Conservation (phyloP, 1,140 invertebrate species). For the Pararge aegeria region DNA sequence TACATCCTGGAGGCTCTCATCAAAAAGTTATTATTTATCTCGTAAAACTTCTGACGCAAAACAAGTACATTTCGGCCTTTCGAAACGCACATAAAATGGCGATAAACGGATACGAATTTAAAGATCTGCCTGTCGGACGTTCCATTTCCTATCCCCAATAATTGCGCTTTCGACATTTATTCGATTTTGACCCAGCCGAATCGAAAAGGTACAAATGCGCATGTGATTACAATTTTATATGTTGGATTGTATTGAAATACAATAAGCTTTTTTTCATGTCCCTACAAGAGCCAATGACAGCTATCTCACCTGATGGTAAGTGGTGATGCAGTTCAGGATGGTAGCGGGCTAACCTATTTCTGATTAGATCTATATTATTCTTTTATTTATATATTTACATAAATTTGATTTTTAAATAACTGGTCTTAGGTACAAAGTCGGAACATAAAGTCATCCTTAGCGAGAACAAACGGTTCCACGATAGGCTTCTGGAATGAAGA, state of each 20-base stretch:
- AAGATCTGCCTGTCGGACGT: constrained; percentile 21
- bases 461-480: no score
- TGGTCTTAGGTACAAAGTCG: no score
- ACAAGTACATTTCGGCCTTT: constrained; percentile 46
- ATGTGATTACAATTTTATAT: not conserved
- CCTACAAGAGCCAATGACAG: no score
- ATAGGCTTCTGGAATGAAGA: no score
- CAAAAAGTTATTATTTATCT: constrained; percentile 53
- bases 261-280: no score
- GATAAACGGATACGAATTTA: constrained; percentile 35
- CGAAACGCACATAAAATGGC: constrained; percentile 38
- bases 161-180: constrained; percentile 11
- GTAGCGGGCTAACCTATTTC: no score
- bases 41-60: constrained; percentile 53
- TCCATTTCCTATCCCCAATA: constrained; percentile 13
- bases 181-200: not conserved
- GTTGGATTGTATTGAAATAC: not conserved
- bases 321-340: no score
- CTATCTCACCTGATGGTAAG: no score
- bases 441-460: no score
- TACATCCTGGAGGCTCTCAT: constrained; percentile 32
- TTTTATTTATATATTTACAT: no score
- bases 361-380: no score
- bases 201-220: not conserved
- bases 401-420: no score